These are phyloP conservation scores for Nematopogon swammerdamellus DNA, from an alignment of 2,888 invertebrate species.

Conservation along the genomic window DNA sequence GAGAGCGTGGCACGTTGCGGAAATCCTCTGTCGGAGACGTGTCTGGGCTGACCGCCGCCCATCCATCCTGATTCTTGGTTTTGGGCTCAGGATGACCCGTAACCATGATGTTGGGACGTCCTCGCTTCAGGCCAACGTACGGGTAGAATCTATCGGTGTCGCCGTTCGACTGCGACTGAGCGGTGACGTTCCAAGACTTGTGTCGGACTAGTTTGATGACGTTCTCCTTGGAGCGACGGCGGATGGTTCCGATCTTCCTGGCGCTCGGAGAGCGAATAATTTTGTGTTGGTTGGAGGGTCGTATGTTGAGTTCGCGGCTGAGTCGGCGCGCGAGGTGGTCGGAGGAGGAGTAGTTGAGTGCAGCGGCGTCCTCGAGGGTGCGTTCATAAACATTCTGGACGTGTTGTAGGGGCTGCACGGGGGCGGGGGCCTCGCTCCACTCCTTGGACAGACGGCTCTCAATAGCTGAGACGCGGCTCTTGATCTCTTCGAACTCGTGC, in stretches of 20 bases:
- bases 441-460: slow-evolving; percentile 69
- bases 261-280: slow-evolving; percentile 78
- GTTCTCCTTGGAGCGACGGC: slow-evolving; percentile 68
- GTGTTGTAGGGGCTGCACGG: slow-evolving; percentile 54
- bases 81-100: slow-evolving; percentile 23
- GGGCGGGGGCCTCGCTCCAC: slow-evolving; percentile 51
- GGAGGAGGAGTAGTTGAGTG: slow-evolving; percentile 59
- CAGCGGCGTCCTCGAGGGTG: slow-evolving; percentile 67
- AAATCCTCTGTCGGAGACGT: neutral
- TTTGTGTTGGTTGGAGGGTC: slow-evolving; percentile 65
- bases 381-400: slow-evolving; percentile 73
- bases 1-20: neutral
- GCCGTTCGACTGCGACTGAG: slow-evolving; percentile 37
- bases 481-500: slow-evolving; percentile 75
- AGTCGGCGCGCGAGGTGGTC: slow-evolving; percentile 69
- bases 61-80: neutral
- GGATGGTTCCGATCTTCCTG: slow-evolving; percentile 72
- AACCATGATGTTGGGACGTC: slow-evolving; percentile 42
- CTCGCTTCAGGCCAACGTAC: slow-evolving; percentile 49
- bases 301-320: slow-evolving; percentile 70
- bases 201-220: slow-evolving; percentile 55
- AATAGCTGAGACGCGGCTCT: slow-evolving; percentile 69
- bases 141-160: slow-evolving; percentile 47
- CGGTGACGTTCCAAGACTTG: slow-evolving; percentile 62
- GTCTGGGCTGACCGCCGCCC: neutral